Conservation (phyloP, 2,888 invertebrate genomes). For the Gari tellinella region DNA sequence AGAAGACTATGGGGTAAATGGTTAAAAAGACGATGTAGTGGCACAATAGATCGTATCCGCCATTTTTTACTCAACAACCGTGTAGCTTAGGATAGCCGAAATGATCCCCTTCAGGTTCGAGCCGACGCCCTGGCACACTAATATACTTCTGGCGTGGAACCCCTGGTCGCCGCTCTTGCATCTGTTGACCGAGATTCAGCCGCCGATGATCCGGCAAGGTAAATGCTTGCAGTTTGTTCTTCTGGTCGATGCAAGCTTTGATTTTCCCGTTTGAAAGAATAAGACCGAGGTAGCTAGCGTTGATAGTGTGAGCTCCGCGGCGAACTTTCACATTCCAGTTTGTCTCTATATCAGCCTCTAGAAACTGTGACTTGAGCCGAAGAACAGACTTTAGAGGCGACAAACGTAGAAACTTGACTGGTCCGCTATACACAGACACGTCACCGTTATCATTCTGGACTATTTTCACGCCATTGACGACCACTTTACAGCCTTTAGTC, state of each 20-base stretch:
- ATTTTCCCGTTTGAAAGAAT: constrained; percentile 74
- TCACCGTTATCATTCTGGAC: constrained; percentile 82
- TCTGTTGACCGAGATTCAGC: constrained; percentile 48
- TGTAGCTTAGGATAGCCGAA: constrained; percentile 6
- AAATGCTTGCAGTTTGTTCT: constrained; percentile 66
- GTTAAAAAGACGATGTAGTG: no score
- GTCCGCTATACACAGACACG: constrained; percentile 82
- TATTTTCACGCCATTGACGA: constrained; percentile 83
- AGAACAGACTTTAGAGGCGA: constrained; percentile 80
- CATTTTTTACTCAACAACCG: no score
- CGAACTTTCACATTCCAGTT: constrained; percentile 78
- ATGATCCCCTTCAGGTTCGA: constrained; percentile 40
- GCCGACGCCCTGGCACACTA: neutral
- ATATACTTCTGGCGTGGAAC: constrained; percentile 16
- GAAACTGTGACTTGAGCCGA: constrained; percentile 81
- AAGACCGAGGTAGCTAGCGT: constrained; percentile 68
- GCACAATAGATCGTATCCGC: no score
- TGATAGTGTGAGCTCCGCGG: constrained; percentile 74
- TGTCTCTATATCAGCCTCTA: constrained; percentile 83
- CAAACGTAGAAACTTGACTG: constrained; percentile 80
- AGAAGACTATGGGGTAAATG: no score
- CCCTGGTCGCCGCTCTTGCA: constrained; percentile 34
- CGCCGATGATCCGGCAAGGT: constrained; percentile 64
- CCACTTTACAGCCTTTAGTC: constrained; percentile 79
- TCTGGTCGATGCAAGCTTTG: constrained; percentile 73